Evolutionary conservation across 2,888 invertebrate genomes (phyloP).

Genomic region (Candidula unifasciata): DNA sequence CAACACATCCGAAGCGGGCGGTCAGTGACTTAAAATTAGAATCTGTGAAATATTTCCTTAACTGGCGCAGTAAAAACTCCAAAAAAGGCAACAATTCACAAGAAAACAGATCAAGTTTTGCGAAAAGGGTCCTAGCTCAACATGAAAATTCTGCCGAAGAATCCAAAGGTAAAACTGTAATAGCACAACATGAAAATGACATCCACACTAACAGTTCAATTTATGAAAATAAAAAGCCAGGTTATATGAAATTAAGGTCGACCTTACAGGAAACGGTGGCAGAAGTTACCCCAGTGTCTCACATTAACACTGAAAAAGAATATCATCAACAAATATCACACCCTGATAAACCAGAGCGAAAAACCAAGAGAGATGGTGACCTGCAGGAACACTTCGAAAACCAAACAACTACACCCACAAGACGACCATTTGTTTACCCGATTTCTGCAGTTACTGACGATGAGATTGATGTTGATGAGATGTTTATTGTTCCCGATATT

Average conservation of each 20-base stretch:
- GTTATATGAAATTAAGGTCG: neutral
- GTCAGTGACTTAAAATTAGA: conserved; percentile 67
- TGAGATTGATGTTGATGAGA: conserved; percentile 56
- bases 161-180: neutral
- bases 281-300: conserved; percentile 47
- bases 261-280: conserved; percentile 32
- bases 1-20: conserved; percentile 63
- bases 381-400: conserved; percentile 9
- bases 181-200: neutral
- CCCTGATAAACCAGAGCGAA: conserved; percentile 65
- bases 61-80: conserved; percentile 15
- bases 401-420: conserved; percentile 17
- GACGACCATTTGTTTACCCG: neutral
- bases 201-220: neutral
- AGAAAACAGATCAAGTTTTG: neutral
- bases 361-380: conserved; percentile 59
- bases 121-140: neutral
- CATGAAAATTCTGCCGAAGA: neutral
- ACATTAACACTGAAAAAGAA: neutral
- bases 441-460: conserved; percentile 30
- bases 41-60: conserved; percentile 46
- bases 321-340: conserved; percentile 48
- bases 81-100: conserved; percentile 18
- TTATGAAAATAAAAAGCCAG: neutral
- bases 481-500: conserved; percentile 50